Percentiles rank a stretch among this genome's conserved stretches.
Conservation (phyloP, 1,140 invertebrate genomes). For the Drosophila carrolli region DNA sequence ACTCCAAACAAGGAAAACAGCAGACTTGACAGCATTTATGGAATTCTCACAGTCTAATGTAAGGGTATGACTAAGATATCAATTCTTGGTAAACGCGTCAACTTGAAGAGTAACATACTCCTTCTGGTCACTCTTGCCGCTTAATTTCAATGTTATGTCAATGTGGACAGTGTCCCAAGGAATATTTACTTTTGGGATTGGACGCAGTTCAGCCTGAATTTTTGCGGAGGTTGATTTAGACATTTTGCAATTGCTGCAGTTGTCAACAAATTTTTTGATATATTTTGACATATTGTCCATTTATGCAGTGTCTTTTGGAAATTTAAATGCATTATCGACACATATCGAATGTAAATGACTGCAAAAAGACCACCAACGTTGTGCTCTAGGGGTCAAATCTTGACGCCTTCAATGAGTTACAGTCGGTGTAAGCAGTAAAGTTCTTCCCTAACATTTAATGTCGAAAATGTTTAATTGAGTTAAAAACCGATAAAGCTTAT, state of each 20-base stretch:
- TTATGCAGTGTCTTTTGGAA: conserved; percentile 40
- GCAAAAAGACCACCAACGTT: conserved; percentile 37
- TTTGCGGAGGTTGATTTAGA: too few relatives aligned
- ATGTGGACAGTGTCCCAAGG: conserved; percentile 22
- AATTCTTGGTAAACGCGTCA: too few relatives aligned
- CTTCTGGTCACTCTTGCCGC: conserved; percentile 7
- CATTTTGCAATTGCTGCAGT: conserved; percentile 4
- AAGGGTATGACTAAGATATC: not conserved
- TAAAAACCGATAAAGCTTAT: too few relatives aligned
- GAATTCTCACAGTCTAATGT: not conserved
- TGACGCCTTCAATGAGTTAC: too few relatives aligned
- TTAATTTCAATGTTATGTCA: conserved; percentile 4
- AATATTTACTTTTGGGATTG: conserved; percentile 18
- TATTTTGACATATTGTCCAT: conserved; percentile 18
- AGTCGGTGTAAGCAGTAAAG: too few relatives aligned
- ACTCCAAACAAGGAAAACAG: too few relatives aligned
- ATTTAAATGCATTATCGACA: conserved; percentile 53
- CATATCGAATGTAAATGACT: conserved; percentile 58
- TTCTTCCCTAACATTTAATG: too few relatives aligned
- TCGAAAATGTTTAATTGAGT: not conserved
- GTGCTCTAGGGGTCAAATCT: conserved; percentile 12
- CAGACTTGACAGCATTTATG: too few relatives aligned
- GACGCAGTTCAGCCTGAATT: too few relatives aligned
- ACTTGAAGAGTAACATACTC: conserved; percentile 5
- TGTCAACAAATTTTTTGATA: conserved; percentile 69